phyloP scores from a whole-genome alignment of 2,797 vertebrate genomes.

The Mormyrops boulengeri region DNA sequence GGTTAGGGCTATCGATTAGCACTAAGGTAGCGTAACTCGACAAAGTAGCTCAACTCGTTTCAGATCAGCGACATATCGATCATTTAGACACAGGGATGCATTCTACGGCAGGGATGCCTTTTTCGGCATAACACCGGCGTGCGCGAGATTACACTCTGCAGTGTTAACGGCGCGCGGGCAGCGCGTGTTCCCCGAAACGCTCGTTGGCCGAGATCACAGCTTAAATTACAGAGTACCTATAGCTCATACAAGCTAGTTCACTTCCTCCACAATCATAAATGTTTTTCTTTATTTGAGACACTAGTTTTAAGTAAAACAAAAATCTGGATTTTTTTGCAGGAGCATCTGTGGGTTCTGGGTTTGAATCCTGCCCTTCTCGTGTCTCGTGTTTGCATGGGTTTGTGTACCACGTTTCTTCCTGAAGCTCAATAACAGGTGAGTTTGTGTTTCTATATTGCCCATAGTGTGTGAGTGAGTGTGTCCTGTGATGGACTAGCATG shows the following conservation, averaged over 20 bases:
- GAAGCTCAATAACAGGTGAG: not conserved
- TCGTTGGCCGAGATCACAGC: not conserved
- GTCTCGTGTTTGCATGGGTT: not conserved
- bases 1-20: too few species aligned
- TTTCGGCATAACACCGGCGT: not conserved
- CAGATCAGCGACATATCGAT: too few species aligned
- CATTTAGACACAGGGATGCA: too few species aligned
- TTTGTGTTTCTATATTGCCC: not conserved
- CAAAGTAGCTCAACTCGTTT: too few species aligned
- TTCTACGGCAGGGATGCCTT: too few species aligned
- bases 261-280: not conserved
- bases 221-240: not conserved
- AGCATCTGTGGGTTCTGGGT: not conserved
- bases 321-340: not conserved
- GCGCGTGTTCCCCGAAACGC: not conserved
- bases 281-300: not conserved
- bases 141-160: not conserved
- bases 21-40: too few species aligned
- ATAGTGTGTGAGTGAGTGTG: not conserved
- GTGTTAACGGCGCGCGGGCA: not conserved
- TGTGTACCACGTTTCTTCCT: not conserved
- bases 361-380: not conserved
- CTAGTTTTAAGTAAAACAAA: not conserved
- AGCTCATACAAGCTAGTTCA: not conserved
- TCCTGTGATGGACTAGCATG: not conserved